These are phyloP conservation scores for Synanthedon formicaeformis DNA, from an alignment of 2,888 invertebrate species.

Conservation along the genomic window DNA sequence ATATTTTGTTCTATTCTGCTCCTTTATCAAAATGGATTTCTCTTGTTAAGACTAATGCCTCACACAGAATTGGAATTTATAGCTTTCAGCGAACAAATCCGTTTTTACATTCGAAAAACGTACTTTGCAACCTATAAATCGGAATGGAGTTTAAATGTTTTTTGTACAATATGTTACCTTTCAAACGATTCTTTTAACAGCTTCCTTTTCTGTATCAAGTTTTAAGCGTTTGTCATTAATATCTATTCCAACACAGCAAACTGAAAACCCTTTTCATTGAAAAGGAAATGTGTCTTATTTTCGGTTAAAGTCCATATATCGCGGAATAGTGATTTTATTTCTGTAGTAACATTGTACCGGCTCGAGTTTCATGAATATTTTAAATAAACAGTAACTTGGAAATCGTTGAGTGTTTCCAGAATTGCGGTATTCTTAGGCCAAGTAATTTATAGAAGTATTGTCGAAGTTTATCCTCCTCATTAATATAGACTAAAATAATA, in stretches of 20 bases:
- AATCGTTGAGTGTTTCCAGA: too few species aligned
- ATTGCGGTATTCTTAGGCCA: too few species aligned
- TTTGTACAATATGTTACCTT: neutral
- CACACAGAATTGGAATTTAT: constrained; percentile 13
- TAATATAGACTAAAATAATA: too few species aligned
- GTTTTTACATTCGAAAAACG: constrained; percentile 11
- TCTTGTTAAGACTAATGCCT: constrained; percentile 10
- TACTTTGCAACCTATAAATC: constrained; percentile 1
- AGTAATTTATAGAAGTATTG: too few species aligned
- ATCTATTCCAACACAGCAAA: neutral
- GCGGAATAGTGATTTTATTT: constrained; percentile 24
- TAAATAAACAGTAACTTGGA: constrained; percentile 20
- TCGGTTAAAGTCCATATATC: neutral
- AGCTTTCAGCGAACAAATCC: constrained; percentile 9
- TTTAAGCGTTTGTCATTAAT: neutral
- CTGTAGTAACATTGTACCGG: constrained; percentile 23
- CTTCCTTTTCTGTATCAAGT: too few species aligned
- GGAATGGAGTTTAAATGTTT: too few species aligned
- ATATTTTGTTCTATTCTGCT: neutral
- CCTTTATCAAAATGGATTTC: constrained; percentile 9
- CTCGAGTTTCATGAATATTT: constrained; percentile 43
- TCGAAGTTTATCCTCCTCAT: too few species aligned
- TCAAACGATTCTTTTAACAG: neutral
- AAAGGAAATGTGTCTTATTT: neutral
- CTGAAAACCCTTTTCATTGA: neutral